phyloP scores from a whole-genome alignment of 2,888 invertebrate species.

The Neria commutata region DNA sequence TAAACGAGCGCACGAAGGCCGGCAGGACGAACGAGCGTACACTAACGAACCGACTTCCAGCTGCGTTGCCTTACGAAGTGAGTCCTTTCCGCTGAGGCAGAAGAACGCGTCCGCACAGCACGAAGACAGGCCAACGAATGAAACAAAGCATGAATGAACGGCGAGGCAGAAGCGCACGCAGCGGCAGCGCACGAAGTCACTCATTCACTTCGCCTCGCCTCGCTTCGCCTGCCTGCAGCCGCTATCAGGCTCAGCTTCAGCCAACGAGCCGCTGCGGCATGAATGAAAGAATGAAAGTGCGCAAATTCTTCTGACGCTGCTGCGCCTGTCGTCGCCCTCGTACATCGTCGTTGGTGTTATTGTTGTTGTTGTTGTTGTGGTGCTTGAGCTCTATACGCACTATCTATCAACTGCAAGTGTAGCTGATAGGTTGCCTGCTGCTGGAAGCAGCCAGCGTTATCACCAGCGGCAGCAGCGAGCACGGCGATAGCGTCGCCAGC shows the following conservation, averaged over 20 bases:
- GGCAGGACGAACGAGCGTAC: slow-evolving; percentile 27
- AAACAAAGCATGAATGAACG: slow-evolving; percentile 31
- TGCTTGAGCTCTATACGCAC: no score
- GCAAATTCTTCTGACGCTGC: neutral
- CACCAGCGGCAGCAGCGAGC: neutral
- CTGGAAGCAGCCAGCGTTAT: no score
- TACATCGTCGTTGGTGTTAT: neutral
- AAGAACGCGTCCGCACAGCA: slow-evolving; percentile 39
- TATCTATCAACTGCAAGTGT: neutral
- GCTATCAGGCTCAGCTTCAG: slow-evolving; percentile 8
- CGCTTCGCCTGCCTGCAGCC: no score
- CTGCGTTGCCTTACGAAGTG: slow-evolving; percentile 8
- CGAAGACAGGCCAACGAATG: slow-evolving; percentile 47
- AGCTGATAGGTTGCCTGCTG: neutral
- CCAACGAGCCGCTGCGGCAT: neutral
- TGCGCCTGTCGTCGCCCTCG: neutral
- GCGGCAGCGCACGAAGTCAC: neutral
- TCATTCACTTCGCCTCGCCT: no score
- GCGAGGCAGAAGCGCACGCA: slow-evolving; percentile 4
- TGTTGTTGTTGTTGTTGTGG: neutral
- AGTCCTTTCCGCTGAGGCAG: slow-evolving; percentile 4
- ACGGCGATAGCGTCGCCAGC: slow-evolving; percentile 10
- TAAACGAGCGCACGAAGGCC: neutral
- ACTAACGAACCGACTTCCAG: neutral
- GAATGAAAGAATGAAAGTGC: slow-evolving; percentile 5